Base-by-base conservation (phyloP, 1,140 invertebrate species). In the Zaprionus africanus region DNA sequence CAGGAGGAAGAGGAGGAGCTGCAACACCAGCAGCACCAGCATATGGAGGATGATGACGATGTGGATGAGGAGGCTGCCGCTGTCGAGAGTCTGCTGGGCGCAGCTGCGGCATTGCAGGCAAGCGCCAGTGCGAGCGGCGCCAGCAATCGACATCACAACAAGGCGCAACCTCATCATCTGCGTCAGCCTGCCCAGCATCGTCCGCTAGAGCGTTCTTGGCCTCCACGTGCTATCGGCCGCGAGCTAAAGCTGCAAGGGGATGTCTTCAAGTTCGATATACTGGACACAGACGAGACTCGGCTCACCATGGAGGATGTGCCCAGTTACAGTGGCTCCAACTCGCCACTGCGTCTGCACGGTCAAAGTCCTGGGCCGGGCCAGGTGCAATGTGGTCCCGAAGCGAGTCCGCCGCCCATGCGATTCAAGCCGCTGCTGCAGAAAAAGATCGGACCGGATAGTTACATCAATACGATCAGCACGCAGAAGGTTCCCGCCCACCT, bases 241-340 rank as follows among this genome's bases (percentile, higher is more conserved):
- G 86, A 84, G 58, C 57, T 80, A 0, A 92, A 92, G 65, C 93
- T 94, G 59, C 94, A 94, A 15, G 95, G 96, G 85, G 96, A 96
- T 86, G 95, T 94, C 73, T 96, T 96, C 82, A 94, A 94, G 78
- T 96, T 96, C 86, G 96, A 96, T 85, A 95, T 96, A 49, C 94
- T 96, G 11, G 96, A 96, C 81, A 95, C 95, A 13, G 96, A 96
- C 77, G 96, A 54, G 31, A 31, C 28, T n/a, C 43, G 26, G 6
- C 41, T 46, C 11, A 31, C 3, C 5, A 6, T 15, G 15, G 73
- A 71, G 26, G 75, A 82, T 26, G 49, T 57, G 63, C 17, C 36
- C 24, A 68, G 59, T 22, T 65, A 68, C 12, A 84, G 78, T 22
- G 73, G 71, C 9, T 75, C 76, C 36, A 91, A 73, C 56, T 92